phyloP scores from a whole-genome alignment of 2,888 invertebrate genomes.

The Spodoptera exigua region DNA sequence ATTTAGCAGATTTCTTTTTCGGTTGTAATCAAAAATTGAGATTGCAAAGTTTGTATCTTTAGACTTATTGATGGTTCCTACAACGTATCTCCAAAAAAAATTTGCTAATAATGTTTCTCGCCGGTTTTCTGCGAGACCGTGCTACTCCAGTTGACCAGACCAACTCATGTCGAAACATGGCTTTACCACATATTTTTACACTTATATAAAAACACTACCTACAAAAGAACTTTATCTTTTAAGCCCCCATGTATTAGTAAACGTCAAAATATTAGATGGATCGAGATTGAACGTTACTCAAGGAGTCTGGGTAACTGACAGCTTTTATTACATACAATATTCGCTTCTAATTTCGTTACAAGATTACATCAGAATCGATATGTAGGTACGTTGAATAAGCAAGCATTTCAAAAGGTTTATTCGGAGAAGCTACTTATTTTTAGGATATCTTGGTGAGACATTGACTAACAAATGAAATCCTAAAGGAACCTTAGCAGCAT shows the following conservation, averaged over 20 bases:
- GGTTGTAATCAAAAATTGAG: too few relatives aligned
- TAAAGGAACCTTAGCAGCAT: too few relatives aligned
- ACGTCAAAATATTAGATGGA: slow-evolving; percentile 48
- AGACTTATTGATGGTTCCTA: too few relatives aligned
- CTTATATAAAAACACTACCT: slow-evolving; percentile 7
- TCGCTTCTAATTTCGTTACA: slow-evolving; percentile 41
- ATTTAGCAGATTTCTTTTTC: too few relatives aligned
- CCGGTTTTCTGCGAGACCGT: too few relatives aligned
- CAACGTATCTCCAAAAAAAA: too few relatives aligned
- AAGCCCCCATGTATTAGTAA: slow-evolving; percentile 34
- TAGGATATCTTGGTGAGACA: too few relatives aligned
- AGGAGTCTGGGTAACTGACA: slow-evolving; percentile 41
- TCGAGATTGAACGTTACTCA: slow-evolving; percentile 51
- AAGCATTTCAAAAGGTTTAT: background rate
- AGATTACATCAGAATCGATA: slow-evolving; percentile 28
- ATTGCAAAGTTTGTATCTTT: too few relatives aligned
- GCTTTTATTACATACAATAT: slow-evolving; percentile 47
- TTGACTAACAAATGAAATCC: too few relatives aligned
- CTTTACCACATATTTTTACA: slow-evolving; percentile 2
- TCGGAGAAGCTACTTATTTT: too few relatives aligned
- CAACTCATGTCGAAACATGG: background rate
- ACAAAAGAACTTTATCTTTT: slow-evolving; percentile 23
- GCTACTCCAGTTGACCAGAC: too few relatives aligned
- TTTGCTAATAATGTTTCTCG: too few relatives aligned
- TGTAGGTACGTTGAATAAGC: background rate